Evolutionary conservation across 2,797 vertebrate genomes (phyloP).

Genomic region (Brachymystax lenok): DNA sequence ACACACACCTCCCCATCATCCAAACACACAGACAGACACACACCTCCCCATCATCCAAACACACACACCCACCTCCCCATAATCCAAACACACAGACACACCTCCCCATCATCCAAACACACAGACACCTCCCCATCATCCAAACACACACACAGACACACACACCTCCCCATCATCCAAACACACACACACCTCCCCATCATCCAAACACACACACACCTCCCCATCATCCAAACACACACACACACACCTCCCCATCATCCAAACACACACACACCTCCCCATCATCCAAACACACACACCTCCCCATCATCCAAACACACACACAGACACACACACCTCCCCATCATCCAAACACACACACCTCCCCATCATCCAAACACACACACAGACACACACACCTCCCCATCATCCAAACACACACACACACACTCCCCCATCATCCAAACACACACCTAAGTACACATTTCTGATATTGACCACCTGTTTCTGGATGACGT

Average conservation of each 20-base stretch:
- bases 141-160: background rate
- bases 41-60: background rate
- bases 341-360: no score
- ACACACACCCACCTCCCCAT: no score
- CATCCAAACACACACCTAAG: background rate
- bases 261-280: background rate
- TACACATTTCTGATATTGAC: background rate
- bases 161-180: background rate
- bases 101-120: background rate
- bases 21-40: background rate
- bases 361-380: no score
- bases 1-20: background rate
- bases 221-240: background rate
- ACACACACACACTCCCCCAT: background rate
- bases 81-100: background rate
- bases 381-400: background rate
- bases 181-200: background rate
- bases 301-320: no score
- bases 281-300: background rate
- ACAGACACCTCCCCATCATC: background rate
- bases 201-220: background rate
- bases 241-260: no score
- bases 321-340: background rate
- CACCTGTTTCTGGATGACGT: slow-evolving; percentile 95
- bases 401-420: no score